Evolutionary conservation across 2,113 vertebrate species (phyloP).

Genomic region (Cephalopholis sonnerati): DNA sequence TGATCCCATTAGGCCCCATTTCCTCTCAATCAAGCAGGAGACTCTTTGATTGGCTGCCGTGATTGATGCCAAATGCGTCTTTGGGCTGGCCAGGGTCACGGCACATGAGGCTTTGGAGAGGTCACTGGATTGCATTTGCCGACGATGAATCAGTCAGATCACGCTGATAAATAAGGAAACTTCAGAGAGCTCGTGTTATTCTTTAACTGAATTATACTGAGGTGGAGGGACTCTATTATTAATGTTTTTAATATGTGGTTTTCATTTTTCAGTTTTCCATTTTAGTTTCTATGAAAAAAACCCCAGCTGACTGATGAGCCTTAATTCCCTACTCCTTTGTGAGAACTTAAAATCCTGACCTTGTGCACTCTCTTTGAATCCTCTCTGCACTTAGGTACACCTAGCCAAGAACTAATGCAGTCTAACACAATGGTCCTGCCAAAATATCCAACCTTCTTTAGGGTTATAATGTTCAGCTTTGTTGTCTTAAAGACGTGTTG

Average conservation of each 20-base stretch:
- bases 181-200: conserved; percentile 26
- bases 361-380: background rate
- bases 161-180: conserved; percentile 29
- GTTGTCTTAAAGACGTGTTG: background rate
- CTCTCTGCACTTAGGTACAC: background rate
- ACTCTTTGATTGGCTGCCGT: conserved; percentile 77
- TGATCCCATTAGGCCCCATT: conserved; percentile 82
- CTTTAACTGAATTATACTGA: conserved; percentile 8
- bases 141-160: conserved; percentile 46
- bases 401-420: background rate
- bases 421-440: background rate
- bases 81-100: conserved; percentile 36
- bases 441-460: background rate
- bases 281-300: background rate
- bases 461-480: background rate
- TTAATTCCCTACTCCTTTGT: conserved; percentile 3
- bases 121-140: conserved; percentile 64
- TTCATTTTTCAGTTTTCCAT: conserved; percentile 16
- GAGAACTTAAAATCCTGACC: background rate
- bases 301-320: background rate
- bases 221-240: background rate
- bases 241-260: conserved; percentile 28
- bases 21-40: conserved; percentile 76
- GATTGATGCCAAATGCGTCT: conserved; percentile 72
- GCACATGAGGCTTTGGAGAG: conserved; percentile 46